phyloP scores from a whole-genome alignment of 2,888 invertebrate species.

The Eumerus sabulonum region DNA sequence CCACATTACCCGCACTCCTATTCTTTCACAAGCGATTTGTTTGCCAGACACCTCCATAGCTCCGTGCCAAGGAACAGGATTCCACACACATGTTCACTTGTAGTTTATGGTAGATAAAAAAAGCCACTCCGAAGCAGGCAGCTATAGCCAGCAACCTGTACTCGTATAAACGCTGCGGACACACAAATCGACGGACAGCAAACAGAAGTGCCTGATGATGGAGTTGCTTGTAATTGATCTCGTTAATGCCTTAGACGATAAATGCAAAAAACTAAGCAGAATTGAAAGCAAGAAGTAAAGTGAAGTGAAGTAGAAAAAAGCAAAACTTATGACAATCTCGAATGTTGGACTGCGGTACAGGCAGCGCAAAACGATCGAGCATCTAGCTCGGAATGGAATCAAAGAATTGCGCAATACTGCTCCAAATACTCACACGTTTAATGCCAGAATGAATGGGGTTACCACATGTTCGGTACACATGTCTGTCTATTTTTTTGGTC shows the following conservation, averaged over 20 bases:
- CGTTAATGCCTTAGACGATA: slow-evolving; percentile 46
- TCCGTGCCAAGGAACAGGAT: slow-evolving; percentile 31
- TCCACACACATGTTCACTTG: not conserved
- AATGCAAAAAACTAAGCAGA: too few species aligned
- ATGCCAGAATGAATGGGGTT: slow-evolving; percentile 58
- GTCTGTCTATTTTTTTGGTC: not conserved
- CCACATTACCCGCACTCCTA: slow-evolving; percentile 33
- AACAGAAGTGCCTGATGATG: slow-evolving; percentile 67
- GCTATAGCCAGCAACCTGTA: slow-evolving; percentile 31
- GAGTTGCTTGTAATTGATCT: slow-evolving; percentile 67
- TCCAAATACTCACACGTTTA: slow-evolving; percentile 47
- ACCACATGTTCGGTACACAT: slow-evolving; percentile 1
- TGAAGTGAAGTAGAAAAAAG: slow-evolving; percentile 57
- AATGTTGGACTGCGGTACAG: slow-evolving; percentile 29
- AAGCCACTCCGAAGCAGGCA: not conserved
- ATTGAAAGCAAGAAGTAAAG: too few species aligned
- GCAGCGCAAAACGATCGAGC: slow-evolving; percentile 5
- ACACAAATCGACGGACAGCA: slow-evolving; percentile 57
- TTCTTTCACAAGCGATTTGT: slow-evolving; percentile 43
- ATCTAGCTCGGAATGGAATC: slow-evolving; percentile 24
- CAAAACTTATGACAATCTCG: slow-evolving; percentile 60
- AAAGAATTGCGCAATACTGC: slow-evolving; percentile 58
- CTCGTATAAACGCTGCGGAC: slow-evolving; percentile 50
- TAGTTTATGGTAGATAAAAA: slow-evolving; percentile 16
- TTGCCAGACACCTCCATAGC: slow-evolving; percentile 31